These are phyloP conservation scores for Chaetodon trifascialis DNA, from an alignment of 2,113 vertebrate genomes.

Conservation along the genomic window DNA sequence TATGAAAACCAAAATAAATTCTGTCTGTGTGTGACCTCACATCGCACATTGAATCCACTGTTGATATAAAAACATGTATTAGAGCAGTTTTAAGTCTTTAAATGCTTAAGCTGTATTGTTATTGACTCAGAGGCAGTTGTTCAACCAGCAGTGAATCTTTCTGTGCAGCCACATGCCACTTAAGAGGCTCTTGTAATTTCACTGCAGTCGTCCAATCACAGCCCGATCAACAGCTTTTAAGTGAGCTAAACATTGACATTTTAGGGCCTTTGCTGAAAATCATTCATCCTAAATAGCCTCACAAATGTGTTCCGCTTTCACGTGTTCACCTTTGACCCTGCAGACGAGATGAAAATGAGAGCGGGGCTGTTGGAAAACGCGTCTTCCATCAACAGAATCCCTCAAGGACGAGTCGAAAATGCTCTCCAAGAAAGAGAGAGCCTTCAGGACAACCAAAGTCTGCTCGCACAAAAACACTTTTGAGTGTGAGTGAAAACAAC, in stretches of 20 bases:
- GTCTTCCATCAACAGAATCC: conserved; percentile 14
- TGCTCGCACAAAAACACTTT: conserved; percentile 36
- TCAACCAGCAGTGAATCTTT: not conserved
- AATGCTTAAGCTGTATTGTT: not conserved
- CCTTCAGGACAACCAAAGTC: conserved; percentile 17
- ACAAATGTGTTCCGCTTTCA: conserved; percentile 8
- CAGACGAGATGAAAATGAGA: conserved; percentile 5
- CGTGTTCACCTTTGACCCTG: conserved; percentile 9
- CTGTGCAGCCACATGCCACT: not conserved
- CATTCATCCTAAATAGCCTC: conserved; percentile 14
- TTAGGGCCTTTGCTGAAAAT: not conserved
- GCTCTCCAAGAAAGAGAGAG: conserved; percentile 20
- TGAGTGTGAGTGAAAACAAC: conserved; percentile 53
- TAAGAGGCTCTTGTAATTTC: not conserved
- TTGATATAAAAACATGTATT: no score
- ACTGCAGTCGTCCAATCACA: not conserved
- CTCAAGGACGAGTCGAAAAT: conserved; percentile 25
- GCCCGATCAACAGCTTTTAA: not conserved
- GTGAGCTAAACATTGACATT: not conserved
- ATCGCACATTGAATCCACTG: no score
- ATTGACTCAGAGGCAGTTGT: not conserved
- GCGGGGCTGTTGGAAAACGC: not conserved
- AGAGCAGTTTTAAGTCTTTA: not conserved
- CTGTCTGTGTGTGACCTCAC: no score
- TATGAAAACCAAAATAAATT: no score